Percentiles rank a stretch among this genome's conserved stretches.
Conservation (phyloP, 2,113 vertebrate genomes). For the Syngnathus typhle region DNA sequence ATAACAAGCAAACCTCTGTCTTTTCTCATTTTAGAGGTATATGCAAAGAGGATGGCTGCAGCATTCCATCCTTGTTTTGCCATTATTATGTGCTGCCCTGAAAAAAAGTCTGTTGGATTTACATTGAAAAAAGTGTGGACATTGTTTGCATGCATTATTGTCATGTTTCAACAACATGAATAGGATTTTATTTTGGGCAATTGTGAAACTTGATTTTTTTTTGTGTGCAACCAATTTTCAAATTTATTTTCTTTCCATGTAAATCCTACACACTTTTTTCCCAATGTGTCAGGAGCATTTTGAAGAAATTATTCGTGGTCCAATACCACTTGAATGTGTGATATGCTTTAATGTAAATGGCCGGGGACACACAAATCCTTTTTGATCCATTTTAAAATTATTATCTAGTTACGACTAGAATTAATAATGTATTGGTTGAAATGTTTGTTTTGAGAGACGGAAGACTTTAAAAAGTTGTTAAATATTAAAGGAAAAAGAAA, state of each 20-base stretch:
- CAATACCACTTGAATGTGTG: background rate
- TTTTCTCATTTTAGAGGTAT: constrained; percentile 33
- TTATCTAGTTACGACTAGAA: background rate
- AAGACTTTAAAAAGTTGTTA: background rate
- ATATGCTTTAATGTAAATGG: background rate
- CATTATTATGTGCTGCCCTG: too few relatives aligned
- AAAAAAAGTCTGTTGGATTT: too few relatives aligned
- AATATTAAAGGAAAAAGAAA: background rate
- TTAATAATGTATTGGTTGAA: background rate
- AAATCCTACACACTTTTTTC: too few relatives aligned
- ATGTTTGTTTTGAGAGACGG: background rate
- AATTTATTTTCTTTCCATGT: too few relatives aligned
- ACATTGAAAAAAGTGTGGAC: too few relatives aligned
- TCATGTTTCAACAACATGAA: too few relatives aligned
- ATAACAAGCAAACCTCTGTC: constrained; percentile 41
- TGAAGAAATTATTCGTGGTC: background rate
- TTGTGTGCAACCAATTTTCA: too few relatives aligned
- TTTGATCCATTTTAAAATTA: background rate
- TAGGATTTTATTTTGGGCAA: too few relatives aligned
- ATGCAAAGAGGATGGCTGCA: constrained; percentile 26
- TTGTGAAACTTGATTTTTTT: too few relatives aligned
- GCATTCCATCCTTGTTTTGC: background rate
- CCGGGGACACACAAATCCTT: background rate
- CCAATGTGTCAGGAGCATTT: background rate
- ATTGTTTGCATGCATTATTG: too few relatives aligned